Evolutionary conservation across 1,140 invertebrate genomes (phyloP), one percentile per base, ranked within the genome.

Genomic region (Muscidifurax raptorellus): DNA sequence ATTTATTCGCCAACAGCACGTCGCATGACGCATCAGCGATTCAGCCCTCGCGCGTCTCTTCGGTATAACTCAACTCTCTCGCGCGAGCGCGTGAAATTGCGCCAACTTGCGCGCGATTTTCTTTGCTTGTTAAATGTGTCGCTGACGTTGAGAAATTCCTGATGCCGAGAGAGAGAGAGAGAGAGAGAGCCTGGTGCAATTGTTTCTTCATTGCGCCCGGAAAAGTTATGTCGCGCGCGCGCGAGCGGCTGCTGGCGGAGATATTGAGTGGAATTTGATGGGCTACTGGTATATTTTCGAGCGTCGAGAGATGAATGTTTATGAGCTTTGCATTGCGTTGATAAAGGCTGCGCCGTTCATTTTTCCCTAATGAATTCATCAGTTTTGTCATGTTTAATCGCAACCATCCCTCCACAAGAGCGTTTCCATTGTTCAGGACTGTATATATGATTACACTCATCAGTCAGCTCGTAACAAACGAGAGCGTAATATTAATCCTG

Each of bases 1-100:
- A 84, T 84, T 84, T 84, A 84, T 84, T 67, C 52, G 77, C 78
- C 64, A 78, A 76, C 83, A 80, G 83, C 47, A 78, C 74, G 36
- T 77, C 25, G 76, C 72, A 32, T 28, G 75, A 30, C 75, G 32
- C 83, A 84, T 84, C 83, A 84, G 78, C 78, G 52, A 80, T 84
- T 84, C 83, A 66, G 36, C 52, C 27, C 77, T 75, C 71, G 78
- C 71, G 52, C 52, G 15, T 59, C 47, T 18, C 75, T 79, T 72
- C 30, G 78, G 82, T 71, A 84, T 84, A 84, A 84, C 67, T 84
- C 67, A 84, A 5, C 69, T 32, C 64, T 67, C 64, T 64, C 75
- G 10, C 30, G 44, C 27, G 5, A 22, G 25, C 59, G 36, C 72
- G 64, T 18, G n/a, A 83, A 77, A 83, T 78, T 78, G 82, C 44